Base-by-base conservation (phyloP, 2,797 vertebrate genomes). In the Phyllotis vaccarum region DNA sequence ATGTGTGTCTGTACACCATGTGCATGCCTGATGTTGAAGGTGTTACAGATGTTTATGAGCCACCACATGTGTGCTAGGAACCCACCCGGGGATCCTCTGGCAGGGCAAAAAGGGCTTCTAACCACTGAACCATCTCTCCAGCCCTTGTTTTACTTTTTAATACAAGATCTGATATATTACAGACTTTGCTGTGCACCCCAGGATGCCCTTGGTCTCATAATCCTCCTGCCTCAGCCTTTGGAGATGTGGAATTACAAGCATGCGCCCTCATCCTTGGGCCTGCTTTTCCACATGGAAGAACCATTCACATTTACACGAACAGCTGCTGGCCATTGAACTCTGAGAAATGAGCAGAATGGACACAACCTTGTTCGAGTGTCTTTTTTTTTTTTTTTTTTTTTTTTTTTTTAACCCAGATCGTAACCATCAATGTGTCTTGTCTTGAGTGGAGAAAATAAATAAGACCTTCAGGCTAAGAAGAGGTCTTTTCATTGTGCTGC, bases 371-470 rank as follows among this genome's bases (percentile, higher is more conserved):
- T 92, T 90, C 72, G 87, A 96, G 92, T 94, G 93, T 96, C 90
- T 75, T 78, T 79, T 86, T n/a, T n/a, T n/a, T n/a, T n/a, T n/a
- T n/a, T n/a, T 96, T 78, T 97, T 93, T n/a, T n/a, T n/a, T n/a
- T n/a, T n/a, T n/a, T n/a, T n/a, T 96, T 78, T 97, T 93, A 96
- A 74, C 82, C 85, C 89, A 49, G 81, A 87, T 96, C 87, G 91
- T 85, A 87, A 94, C 40, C 40, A 68, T 43, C 49, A 86, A 93
- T 96, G 66, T 90, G 94, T 96, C 97, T 96, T 58, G 82, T 96
- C 96, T 92, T 54, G 83, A 95, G 91, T 90, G 87, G 94, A 88
- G 97, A 97, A 98, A 95, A 94, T 92, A 96, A 96, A 97, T 97
- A 94, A 89, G 90, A 89, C 87, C n/a, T 95, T 52, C 87, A 43